Conservation (phyloP, 2,888 invertebrate species). For the Tenthredo scrophulariae region DNA sequence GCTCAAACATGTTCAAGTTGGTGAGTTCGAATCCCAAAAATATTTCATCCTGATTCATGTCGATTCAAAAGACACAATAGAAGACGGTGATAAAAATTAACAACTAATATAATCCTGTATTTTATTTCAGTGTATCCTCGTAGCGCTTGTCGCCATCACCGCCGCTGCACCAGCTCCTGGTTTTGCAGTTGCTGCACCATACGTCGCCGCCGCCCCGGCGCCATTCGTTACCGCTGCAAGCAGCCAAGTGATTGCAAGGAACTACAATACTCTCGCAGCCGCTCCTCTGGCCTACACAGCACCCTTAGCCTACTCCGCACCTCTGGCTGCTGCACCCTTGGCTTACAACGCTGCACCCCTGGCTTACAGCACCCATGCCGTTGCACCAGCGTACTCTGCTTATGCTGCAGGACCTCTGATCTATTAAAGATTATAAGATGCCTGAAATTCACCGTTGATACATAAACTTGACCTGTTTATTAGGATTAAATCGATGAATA, state of each 20-base stretch:
- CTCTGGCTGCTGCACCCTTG: constrained; percentile 72
- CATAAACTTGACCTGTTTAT: constrained; percentile 1
- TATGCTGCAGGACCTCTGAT: constrained; percentile 9
- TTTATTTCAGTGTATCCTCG: constrained; percentile 69
- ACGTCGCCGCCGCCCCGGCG: constrained; percentile 64
- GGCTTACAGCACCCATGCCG: constrained; percentile 63
- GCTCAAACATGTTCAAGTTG: constrained; percentile 43
- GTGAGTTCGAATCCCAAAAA: background rate
- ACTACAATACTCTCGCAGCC: constrained; percentile 82
- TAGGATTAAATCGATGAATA: constrained; percentile 10
- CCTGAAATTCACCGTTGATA: background rate
- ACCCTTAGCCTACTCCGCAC: constrained; percentile 79
- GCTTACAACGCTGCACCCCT: constrained; percentile 66
- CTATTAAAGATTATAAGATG: background rate
- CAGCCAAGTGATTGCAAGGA: constrained; percentile 83
- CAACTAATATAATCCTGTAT: background rate
- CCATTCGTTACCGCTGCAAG: constrained; percentile 84
- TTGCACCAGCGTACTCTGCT: constrained; percentile 58
- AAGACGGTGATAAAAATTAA: background rate
- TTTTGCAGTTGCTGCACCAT: constrained; percentile 61
- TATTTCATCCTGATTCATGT: background rate
- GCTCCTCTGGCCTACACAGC: constrained; percentile 78
- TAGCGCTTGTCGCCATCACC: constrained; percentile 76
- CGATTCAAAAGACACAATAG: background rate
- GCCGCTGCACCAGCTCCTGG: constrained; percentile 64